Percentiles rank a stretch among this genome's conserved stretches.
These are phyloP conservation scores for Morpho helenor DNA, from an alignment of 2,888 invertebrate genomes.

Conservation along the genomic window DNA sequence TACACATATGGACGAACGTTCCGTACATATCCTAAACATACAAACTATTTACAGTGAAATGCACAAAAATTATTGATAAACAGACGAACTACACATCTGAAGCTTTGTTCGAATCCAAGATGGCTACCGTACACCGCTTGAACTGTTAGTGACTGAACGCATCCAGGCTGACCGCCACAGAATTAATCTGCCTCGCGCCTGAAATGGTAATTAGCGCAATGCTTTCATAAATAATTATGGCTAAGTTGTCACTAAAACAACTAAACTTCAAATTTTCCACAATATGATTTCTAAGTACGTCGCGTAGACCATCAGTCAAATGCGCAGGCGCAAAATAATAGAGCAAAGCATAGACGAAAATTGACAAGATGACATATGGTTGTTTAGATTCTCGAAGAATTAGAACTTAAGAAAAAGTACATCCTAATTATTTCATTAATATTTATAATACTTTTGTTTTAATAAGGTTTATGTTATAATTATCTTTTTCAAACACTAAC, in stretches of 20 bases:
- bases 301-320: constrained; percentile 77
- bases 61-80: constrained; percentile 81
- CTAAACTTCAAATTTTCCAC: constrained; percentile 78
- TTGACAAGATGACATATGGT: constrained; percentile 25
- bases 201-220: constrained; percentile 71
- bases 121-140: constrained; percentile 82
- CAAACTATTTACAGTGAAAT: constrained; percentile 81
- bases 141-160: constrained; percentile 72
- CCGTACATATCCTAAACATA: constrained; percentile 87
- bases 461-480: too few relatives aligned
- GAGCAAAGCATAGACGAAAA: constrained; percentile 67
- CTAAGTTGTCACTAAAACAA: constrained; percentile 76
- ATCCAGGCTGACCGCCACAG: constrained; percentile 70
- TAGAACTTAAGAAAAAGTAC: neutral
- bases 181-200: constrained; percentile 70
- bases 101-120: constrained; percentile 84
- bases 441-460: too few relatives aligned
- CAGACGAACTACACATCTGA: constrained; percentile 81
- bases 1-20: constrained; percentile 86
- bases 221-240: constrained; percentile 76
- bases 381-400: constrained; percentile 12
- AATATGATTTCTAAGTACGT: constrained; percentile 74
- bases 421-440: too few relatives aligned
- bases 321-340: constrained; percentile 80
- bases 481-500: too few relatives aligned